A percentile compares a stretch with the other conserved stretches of the same genome.
Conservation (phyloP, 2,888 invertebrate genomes). For the Caradrina clavipalpis region DNA sequence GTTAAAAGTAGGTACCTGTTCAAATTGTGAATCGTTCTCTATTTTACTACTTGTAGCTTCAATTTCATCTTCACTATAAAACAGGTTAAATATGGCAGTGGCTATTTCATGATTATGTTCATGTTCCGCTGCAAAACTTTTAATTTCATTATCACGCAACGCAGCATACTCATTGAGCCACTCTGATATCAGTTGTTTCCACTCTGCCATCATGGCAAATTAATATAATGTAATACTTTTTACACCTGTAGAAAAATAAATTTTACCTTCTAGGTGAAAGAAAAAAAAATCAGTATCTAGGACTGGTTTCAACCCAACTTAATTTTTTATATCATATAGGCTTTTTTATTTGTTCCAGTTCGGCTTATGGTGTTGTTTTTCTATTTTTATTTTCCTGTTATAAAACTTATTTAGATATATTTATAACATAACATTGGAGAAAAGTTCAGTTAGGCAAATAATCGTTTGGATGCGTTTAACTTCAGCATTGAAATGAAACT, state of each 20-base stretch:
- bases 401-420: not conserved
- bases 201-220: conserved; percentile 79
- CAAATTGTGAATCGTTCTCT: conserved; percentile 72
- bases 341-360: conserved; percentile 9
- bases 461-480: conserved; percentile 14
- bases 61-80: conserved; percentile 93
- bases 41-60: conserved; percentile 80
- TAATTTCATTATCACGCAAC: conserved; percentile 94
- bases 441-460: not conserved
- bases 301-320: not conserved
- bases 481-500: conserved; percentile 1
- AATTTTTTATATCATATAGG: not conserved
- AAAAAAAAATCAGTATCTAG: not conserved
- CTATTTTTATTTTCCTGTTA: conserved; percentile 28
- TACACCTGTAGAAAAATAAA: conserved; percentile 40
- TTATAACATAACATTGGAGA: conserved; percentile 4
- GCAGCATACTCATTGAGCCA: conserved; percentile 95
- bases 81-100: conserved; percentile 94
- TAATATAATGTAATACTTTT: not conserved
- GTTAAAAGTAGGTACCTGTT: conserved; percentile 76
- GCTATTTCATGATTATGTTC: conserved; percentile 96
- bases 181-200: conserved; percentile 93
- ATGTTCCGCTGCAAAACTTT: conserved; percentile 95
- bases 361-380: not conserved
- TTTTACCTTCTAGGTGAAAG: not conserved